phyloP scores from a whole-genome alignment of 2,797 vertebrate species.

The Gymnocypris eckloni region DNA sequence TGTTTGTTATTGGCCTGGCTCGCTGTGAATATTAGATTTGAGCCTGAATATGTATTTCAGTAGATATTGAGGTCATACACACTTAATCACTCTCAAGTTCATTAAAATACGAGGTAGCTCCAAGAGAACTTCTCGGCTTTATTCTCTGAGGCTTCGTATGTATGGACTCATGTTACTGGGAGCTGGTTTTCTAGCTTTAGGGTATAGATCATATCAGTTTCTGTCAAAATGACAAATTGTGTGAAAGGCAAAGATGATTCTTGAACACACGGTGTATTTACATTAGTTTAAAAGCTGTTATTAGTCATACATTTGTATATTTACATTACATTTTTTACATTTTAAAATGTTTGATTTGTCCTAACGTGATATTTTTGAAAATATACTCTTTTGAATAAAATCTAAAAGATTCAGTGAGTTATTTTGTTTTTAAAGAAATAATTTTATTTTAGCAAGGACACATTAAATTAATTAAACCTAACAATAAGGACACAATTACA shows the following conservation, averaged over 20 bases:
- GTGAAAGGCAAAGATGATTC: background rate
- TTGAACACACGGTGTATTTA: background rate
- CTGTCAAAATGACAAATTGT: background rate
- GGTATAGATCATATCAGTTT: constrained; percentile 7
- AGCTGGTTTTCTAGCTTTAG: constrained; percentile 6
- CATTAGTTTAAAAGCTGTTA: background rate
- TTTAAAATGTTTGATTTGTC: background rate
- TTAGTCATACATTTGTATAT: background rate
- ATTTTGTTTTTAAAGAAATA: no score
- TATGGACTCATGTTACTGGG: background rate
- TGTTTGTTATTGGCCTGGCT: background rate
- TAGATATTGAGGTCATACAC: background rate
- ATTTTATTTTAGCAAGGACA: no score
- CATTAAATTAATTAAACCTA: no score
- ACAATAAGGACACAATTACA: no score
- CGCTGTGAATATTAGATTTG: background rate
- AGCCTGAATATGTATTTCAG: background rate
- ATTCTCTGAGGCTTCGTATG: background rate
- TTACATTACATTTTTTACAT: background rate
- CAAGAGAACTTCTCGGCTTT: background rate
- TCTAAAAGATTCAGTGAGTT: background rate
- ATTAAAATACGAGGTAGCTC: background rate
- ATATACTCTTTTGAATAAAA: background rate
- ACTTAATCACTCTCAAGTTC: background rate
- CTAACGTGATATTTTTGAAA: background rate